A percentile compares a stretch with the other conserved stretches of the same genome.
Conservation (phyloP, 2,797 vertebrate species). For the Ceryle rudis region DNA sequence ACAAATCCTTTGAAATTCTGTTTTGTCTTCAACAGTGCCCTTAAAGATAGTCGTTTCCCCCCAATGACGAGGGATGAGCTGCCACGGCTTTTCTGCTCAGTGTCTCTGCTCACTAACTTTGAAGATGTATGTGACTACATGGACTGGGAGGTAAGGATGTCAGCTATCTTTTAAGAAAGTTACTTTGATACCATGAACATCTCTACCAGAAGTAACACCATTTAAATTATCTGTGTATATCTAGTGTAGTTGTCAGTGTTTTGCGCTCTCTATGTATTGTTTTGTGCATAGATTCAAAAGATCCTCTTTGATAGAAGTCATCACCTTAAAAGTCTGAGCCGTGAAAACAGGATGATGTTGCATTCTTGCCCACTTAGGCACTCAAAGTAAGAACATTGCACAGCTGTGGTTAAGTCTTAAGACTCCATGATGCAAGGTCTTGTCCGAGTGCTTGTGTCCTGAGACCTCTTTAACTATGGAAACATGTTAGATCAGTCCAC, state of each 20-base stretch:
- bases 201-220: background rate
- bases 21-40: constrained; percentile 90
- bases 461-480: background rate
- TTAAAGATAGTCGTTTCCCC: constrained; percentile 99
- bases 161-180: background rate
- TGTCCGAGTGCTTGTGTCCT: background rate
- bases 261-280: fast-evolving
- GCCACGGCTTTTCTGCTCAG: constrained; percentile 99
- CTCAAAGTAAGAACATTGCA: background rate
- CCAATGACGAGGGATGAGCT: constrained; percentile 99
- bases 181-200: background rate
- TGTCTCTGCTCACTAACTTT: constrained; percentile 99
- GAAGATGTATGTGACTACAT: constrained; percentile 99
- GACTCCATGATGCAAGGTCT: background rate
- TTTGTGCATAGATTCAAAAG: background rate
- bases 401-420: background rate
- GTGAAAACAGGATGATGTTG: background rate
- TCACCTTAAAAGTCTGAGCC: background rate
- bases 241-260: background rate
- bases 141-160: constrained; percentile 96
- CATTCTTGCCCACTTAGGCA: background rate
- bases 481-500: fast-evolving
- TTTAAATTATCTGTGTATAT: background rate
- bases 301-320: background rate
- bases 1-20: constrained; percentile 63